phyloP scores from a whole-genome alignment of 2,888 invertebrate genomes.

The Drosophila borealis region DNA sequence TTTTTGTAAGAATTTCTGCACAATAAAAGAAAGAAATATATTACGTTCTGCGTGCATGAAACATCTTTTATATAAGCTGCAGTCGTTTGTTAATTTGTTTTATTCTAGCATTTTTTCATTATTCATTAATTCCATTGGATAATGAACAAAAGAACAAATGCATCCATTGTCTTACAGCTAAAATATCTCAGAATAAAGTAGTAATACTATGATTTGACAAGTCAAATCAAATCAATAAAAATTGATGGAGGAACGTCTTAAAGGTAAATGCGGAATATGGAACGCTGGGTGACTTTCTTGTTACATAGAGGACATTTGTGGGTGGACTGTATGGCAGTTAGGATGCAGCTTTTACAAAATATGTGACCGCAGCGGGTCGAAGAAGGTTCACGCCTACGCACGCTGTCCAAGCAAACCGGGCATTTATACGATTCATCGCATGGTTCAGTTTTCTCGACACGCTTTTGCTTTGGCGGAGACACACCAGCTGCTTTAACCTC shows the following conservation, averaged over 20 bases:
- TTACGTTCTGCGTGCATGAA: no score
- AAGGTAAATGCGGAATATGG: conserved; percentile 70
- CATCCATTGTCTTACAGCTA: no score
- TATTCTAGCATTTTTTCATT: no score
- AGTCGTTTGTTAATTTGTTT: no score
- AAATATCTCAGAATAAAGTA: no score
- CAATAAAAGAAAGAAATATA: no score
- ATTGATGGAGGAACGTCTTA: conserved; percentile 10
- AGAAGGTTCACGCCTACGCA: conserved; percentile 56
- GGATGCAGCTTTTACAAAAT: conserved; percentile 70
- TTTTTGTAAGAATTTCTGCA: no score
- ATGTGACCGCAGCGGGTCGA: conserved; percentile 78
- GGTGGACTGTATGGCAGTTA: conserved; percentile 35
- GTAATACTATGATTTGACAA: no score
- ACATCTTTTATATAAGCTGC: no score
- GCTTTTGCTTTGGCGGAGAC: neutral
- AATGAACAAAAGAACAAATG: no score
- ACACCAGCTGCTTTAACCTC: neutral
- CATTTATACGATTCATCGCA: conserved; percentile 57
- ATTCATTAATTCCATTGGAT: no score
- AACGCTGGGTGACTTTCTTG: conserved; percentile 44
- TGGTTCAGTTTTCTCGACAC: neutral
- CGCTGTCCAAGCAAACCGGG: conserved; percentile 74
- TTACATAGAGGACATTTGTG: conserved; percentile 80
- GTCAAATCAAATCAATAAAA: no score